A percentile compares a stretch with the other conserved stretches of the same genome.
phyloP scores from a whole-genome alignment of 2,113 vertebrate species.

The Setophaga kirtlandii region DNA sequence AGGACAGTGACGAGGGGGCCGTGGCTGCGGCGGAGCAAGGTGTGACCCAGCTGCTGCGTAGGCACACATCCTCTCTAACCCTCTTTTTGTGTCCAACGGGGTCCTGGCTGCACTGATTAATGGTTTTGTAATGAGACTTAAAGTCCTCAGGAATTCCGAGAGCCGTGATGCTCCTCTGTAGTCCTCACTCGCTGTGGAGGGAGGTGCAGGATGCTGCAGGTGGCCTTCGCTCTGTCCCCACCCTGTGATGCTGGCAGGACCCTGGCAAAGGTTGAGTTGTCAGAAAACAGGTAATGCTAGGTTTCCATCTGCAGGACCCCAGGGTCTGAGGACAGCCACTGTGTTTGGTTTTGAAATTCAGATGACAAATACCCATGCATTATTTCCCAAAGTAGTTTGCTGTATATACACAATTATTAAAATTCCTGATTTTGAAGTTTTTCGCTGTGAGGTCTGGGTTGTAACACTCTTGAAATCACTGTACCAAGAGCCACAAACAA shows the following conservation, averaged over 20 bases:
- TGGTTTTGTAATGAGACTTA: neutral
- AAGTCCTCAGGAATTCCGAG: neutral
- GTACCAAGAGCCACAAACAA: neutral
- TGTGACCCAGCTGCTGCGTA: neutral
- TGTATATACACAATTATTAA: neutral
- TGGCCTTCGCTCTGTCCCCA: neutral
- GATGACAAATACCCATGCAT: fast-evolving
- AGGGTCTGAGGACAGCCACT: neutral
- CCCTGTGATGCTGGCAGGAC: neutral
- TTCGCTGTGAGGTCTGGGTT: neutral
- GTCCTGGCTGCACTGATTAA: neutral
- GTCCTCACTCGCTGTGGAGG: neutral
- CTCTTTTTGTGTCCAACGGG: neutral
- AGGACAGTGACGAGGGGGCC: neutral
- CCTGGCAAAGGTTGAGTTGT: neutral
- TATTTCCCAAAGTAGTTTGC: neutral
- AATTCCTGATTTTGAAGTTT: neutral
- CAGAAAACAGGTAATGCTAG: neutral
- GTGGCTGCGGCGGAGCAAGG: neutral
- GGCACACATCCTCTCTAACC: neutral
- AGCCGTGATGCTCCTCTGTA: neutral
- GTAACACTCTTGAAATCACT: neutral
- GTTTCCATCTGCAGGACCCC: neutral
- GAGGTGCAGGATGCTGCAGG: neutral
- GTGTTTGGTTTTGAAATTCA: neutral